Base-by-base conservation (phyloP, 2,797 vertebrate genomes). In the Trachops cirrhosus region DNA sequence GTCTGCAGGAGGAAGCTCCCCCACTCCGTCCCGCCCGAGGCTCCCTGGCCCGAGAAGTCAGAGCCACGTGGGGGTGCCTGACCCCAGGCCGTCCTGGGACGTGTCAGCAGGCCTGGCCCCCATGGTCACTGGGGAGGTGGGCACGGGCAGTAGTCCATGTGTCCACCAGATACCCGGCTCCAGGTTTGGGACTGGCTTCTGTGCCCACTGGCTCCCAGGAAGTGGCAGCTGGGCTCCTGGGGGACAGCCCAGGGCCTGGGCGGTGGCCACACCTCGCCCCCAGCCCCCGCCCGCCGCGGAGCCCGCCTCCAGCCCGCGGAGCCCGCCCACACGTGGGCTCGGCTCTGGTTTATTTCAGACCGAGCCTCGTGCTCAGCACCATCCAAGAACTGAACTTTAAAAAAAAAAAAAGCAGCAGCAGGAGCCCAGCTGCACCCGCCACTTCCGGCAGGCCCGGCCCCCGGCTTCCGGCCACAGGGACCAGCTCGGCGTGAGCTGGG, bases 321-420 rank as follows among this genome's bases (percentile, higher is more conserved):
- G 10, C 19, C 79, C 39, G 37, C 62, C 95, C 90, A 70, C 91
- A 54, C 62, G 21, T 84, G 74, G 87, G 92, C 46, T 32, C 26
- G 67, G 34, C 86, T 96, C 37, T 5, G 39, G 77, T 22, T 95
- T 96, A 96, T 95, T 85, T 97, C 86, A 96, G 85, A 9, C 87
- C 84, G 5, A 21, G 34, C 78, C 95, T 93, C 86, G 21, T 54
- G 26, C 91, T 29, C 64, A 6, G 74, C 87, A 8, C 90, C 14
- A 91, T 90, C 82, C 73, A 44, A 41, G 19, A n/a, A 75, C 89
- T 77, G 24, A 96, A 91, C 91, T 95, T 94, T 34, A 91, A 71
- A 62, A 44, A 29, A 50, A 64, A 37, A 10, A 57, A 50, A 50
- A 8, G 19, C 29, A 2, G 41, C 70, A 3, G 18, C n/a, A 1